Evolutionary conservation across 2,797 vertebrate genomes (phyloP).

Genomic region (Rhinella marina): DNA sequence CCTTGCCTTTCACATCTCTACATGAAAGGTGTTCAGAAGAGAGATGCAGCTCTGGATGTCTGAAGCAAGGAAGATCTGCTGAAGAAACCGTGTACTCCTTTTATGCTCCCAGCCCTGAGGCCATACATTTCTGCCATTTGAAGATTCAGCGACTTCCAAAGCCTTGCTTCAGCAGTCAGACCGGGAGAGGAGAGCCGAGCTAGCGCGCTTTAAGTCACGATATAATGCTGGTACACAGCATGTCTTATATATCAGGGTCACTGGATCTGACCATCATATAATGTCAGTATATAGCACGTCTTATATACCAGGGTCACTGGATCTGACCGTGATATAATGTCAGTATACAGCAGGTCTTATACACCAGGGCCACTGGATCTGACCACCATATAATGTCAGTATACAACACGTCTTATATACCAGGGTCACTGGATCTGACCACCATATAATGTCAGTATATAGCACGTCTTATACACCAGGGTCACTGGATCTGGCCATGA

Average conservation of each 20-base stretch:
- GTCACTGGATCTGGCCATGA: too few species aligned
- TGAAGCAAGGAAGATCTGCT: constrained; percentile 33
- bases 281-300: not conserved
- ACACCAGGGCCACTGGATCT: too few species aligned
- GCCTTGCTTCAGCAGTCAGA: constrained; percentile 5
- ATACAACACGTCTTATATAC: too few species aligned
- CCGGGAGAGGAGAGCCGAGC: not conserved
- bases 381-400: too few species aligned
- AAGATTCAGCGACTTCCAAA: constrained; percentile 34
- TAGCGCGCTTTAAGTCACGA: not conserved
- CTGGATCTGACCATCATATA: not conserved
- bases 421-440: too few species aligned
- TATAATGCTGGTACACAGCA: not conserved
- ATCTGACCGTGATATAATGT: too few species aligned
- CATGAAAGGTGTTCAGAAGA: constrained; percentile 37
- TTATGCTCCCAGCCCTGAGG: constrained; percentile 53
- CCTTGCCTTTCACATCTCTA: constrained; percentile 4
- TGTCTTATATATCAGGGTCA: not conserved
- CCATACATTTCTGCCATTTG: constrained; percentile 51
- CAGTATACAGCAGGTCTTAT: too few species aligned
- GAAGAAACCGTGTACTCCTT: constrained; percentile 25
- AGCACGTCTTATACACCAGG: too few species aligned
- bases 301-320: not conserved
- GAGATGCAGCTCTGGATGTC: constrained; percentile 22
- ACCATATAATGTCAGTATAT: too few species aligned